Percentiles rank a stretch among this genome's conserved stretches.
phyloP scores from a whole-genome alignment of 2,888 invertebrate genomes.

The Diarsia brunnea region DNA sequence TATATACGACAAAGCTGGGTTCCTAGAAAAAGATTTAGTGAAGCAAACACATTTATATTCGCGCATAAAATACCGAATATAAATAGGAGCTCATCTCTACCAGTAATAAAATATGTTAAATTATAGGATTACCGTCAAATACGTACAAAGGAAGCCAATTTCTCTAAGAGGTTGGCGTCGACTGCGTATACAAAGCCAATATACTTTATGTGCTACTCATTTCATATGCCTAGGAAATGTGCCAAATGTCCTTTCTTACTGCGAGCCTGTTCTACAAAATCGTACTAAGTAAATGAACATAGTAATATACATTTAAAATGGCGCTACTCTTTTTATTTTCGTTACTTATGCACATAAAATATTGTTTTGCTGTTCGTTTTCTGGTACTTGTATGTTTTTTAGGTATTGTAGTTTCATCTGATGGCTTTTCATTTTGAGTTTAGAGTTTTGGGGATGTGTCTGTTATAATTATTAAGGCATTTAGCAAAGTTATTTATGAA shows the following conservation, averaged over 20 bases:
- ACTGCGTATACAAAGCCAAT: slow-evolving; percentile 66
- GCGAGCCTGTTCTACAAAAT: slow-evolving; percentile 49
- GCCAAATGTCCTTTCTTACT: slow-evolving; percentile 69
- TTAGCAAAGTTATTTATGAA: neutral
- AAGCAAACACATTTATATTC: slow-evolving; percentile 33
- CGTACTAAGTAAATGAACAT: slow-evolving; percentile 51
- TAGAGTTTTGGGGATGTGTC: neutral
- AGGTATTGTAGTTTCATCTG: neutral
- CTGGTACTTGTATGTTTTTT: slow-evolving; percentile 10
- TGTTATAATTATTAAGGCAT: neutral
- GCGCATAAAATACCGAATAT: slow-evolving; percentile 44
- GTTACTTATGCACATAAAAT: slow-evolving; percentile 7
- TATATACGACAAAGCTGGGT: neutral
- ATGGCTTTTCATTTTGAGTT: neutral
- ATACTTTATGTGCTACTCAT: slow-evolving; percentile 65
- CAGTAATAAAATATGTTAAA: slow-evolving; percentile 64
- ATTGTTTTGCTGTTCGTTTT: slow-evolving; percentile 18
- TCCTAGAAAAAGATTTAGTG: slow-evolving; percentile 31
- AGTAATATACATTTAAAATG: slow-evolving; percentile 48
- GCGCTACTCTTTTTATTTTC: slow-evolving; percentile 39
- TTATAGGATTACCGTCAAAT: slow-evolving; percentile 60
- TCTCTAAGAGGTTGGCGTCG: slow-evolving; percentile 71
- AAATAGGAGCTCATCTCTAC: slow-evolving; percentile 50
- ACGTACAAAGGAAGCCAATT: slow-evolving; percentile 69
- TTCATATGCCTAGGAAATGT: slow-evolving; percentile 69